Conservation (phyloP, 2,113 vertebrate species). For the Semnopithecus entellus region DNA sequence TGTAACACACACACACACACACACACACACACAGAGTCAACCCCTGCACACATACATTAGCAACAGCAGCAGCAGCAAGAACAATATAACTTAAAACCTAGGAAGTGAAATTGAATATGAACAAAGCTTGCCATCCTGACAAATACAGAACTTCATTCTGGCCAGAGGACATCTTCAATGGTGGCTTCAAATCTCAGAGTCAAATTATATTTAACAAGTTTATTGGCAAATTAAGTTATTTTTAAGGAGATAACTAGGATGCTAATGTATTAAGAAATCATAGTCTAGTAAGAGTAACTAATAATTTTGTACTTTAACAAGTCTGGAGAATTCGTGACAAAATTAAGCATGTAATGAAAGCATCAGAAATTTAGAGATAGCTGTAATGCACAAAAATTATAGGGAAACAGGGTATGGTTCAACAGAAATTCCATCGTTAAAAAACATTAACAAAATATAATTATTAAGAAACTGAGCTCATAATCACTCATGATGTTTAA, state of each 20-base stretch:
- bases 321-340: neutral
- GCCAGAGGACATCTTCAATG: neutral
- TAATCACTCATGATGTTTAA: neutral
- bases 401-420: neutral
- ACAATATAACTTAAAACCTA: neutral
- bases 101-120: neutral
- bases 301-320: neutral
- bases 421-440: neutral
- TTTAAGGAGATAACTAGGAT: neutral
- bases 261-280: neutral
- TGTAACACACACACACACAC: neutral
- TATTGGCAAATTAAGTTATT: neutral
- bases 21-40: too few relatives aligned
- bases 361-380: neutral
- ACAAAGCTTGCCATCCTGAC: neutral
- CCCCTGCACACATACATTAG: neutral
- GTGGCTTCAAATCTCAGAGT: neutral
- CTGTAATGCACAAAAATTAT: neutral
- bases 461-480: neutral
- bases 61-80: neutral
- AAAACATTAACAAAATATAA: neutral
- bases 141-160: neutral
- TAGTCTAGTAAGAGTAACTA: neutral
- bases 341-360: neutral
- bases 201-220: neutral